Evolutionary conservation across 1,140 invertebrate species (phyloP).

Genomic region (Drosophila cardini): DNA sequence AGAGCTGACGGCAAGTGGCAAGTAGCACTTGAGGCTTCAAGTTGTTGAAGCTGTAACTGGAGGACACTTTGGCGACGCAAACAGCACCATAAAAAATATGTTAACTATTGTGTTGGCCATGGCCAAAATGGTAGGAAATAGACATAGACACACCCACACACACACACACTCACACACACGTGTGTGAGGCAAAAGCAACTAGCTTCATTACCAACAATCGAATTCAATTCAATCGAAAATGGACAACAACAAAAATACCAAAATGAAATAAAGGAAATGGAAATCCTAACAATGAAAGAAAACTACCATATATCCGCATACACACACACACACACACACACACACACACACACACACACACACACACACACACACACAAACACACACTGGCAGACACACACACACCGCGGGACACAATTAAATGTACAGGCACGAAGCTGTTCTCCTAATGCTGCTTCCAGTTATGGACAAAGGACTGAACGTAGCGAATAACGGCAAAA

Average conservation of each 20-base stretch:
- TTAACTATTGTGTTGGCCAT: conserved; percentile 57
- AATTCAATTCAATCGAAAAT: conserved; percentile 52
- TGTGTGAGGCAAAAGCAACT: conserved; percentile 28
- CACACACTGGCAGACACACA: conserved; percentile 4
- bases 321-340: conserved; percentile 7
- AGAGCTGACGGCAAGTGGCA: conserved; percentile 25
- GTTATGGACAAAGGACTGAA: conserved; percentile 11
- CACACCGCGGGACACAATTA: conserved; percentile 54
- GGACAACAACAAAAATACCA: background rate
- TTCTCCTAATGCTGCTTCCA: background rate
- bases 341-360: conserved; percentile 10
- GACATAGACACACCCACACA: background rate
- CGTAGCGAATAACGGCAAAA: conserved; percentile 23
- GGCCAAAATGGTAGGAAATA: background rate
- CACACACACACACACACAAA: conserved; percentile 10
- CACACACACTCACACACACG: background rate
- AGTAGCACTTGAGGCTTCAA: conserved; percentile 39
- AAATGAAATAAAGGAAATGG: conserved; percentile 44
- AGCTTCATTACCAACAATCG: conserved; percentile 69
- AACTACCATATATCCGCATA: conserved; percentile 5
- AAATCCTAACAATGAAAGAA: conserved; percentile 49
- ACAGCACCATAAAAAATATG: conserved; percentile 69
- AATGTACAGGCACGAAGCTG: conserved; percentile 57
- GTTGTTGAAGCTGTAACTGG: conserved; percentile 31
- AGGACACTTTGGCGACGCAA: conserved; percentile 71